phyloP scores from a whole-genome alignment of 1,140 invertebrate species.

The Ectropis grisescens region DNA sequence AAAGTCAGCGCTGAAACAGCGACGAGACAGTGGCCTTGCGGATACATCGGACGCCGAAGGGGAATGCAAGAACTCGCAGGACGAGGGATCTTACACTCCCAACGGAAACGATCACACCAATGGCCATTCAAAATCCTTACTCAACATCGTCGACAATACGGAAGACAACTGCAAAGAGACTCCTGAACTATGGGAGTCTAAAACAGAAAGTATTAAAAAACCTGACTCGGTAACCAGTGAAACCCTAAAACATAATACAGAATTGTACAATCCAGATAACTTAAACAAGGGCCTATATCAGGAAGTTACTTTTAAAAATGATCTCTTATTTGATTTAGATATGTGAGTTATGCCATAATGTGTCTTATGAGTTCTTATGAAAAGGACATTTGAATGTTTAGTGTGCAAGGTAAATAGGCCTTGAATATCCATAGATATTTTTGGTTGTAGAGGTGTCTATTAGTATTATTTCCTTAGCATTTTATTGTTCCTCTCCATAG shows the following conservation, averaged over 20 bases:
- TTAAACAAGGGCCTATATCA: slow-evolving; percentile 61
- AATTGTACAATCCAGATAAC: slow-evolving; percentile 53
- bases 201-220: slow-evolving; percentile 15
- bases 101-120: slow-evolving; percentile 15
- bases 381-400: no score
- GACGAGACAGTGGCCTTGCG: slow-evolving; percentile 55
- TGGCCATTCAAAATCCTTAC: slow-evolving; percentile 11
- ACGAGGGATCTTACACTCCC: slow-evolving; percentile 18
- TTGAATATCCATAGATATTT: no score
- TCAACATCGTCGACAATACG: slow-evolving; percentile 30
- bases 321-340: slow-evolving; percentile 70
- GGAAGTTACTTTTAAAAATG: slow-evolving; percentile 67
- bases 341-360: slow-evolving; percentile 48
- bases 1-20: slow-evolving; percentile 44
- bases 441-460: slow-evolving; percentile 17
- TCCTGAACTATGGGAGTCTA: slow-evolving; percentile 27
- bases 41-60: slow-evolving; percentile 63
- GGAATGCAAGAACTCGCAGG: slow-evolving; percentile 34
- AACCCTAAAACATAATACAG: slow-evolving; percentile 51
- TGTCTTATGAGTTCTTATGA: no score
- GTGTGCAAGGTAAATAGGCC: no score
- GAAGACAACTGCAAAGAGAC: slow-evolving; percentile 16
- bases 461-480: slow-evolving; percentile 14
- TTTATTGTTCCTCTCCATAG: slow-evolving; percentile 21
- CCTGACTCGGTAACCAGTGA: slow-evolving; percentile 28